phyloP scores from a whole-genome alignment of 2,888 invertebrate species.

The Habroteleia sp. region DNA sequence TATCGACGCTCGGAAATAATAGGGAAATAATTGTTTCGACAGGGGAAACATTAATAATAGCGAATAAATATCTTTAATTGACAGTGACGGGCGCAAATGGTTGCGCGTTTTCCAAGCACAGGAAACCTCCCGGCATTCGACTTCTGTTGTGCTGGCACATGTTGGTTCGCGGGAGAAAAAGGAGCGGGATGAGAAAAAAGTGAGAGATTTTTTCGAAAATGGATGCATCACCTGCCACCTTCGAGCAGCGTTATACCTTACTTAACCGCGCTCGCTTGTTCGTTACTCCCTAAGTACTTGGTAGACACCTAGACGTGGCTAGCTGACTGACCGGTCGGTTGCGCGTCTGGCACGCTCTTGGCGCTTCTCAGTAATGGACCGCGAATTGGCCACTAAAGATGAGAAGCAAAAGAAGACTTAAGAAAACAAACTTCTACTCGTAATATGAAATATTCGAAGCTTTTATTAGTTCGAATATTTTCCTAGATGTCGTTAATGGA shows the following conservation, averaged over 20 bases:
- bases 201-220: slow-evolving; percentile 17
- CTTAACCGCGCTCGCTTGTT: slow-evolving; percentile 63
- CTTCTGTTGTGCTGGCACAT: slow-evolving; percentile 34
- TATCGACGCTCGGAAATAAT: slow-evolving; percentile 20
- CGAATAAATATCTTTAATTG: slow-evolving; percentile 60
- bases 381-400: slow-evolving; percentile 62
- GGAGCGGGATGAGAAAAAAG: slow-evolving; percentile 12
- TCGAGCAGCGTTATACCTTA: slow-evolving; percentile 59
- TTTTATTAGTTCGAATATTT: slow-evolving; percentile 17
- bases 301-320: slow-evolving; percentile 65
- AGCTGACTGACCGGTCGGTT: slow-evolving; percentile 43
- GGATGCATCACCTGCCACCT: slow-evolving; percentile 60
- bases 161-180: slow-evolving; percentile 29
- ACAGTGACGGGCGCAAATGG: slow-evolving; percentile 56
- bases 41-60: slow-evolving; percentile 55
- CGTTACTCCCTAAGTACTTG: slow-evolving; percentile 64
- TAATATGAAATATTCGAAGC: slow-evolving; percentile 40
- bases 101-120: slow-evolving; percentile 33
- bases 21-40: slow-evolving; percentile 39
- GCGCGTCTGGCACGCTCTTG: slow-evolving; percentile 58
- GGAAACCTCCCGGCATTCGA: slow-evolving; percentile 50
- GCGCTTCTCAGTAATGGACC: slow-evolving; percentile 60
- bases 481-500: slow-evolving; percentile 49
- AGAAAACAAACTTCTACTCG: slow-evolving; percentile 51
- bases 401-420: slow-evolving; percentile 38